Evolutionary conservation across 2,888 invertebrate species (phyloP).

Genomic region (Orthosia gracilis): DNA sequence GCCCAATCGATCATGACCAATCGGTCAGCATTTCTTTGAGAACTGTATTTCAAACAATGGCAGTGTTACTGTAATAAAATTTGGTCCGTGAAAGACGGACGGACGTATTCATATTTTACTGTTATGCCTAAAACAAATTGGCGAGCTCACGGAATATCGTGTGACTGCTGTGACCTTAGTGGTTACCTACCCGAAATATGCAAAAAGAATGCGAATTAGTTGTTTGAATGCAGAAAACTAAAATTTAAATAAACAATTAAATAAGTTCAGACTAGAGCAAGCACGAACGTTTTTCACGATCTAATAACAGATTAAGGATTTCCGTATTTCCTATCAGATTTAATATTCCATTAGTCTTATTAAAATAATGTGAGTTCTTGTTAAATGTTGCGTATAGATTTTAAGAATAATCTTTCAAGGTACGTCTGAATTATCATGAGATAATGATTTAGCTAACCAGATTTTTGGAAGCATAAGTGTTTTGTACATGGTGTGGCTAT

Average conservation of each 20-base stretch:
- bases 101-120: conserved; percentile 76
- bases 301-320: background rate
- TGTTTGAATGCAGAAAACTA: conserved; percentile 5
- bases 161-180: conserved; percentile 74
- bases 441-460: too few species aligned
- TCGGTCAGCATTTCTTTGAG: conserved; percentile 69
- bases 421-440: too few species aligned
- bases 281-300: conserved; percentile 9
- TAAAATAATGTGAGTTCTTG: too few species aligned
- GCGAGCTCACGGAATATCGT: conserved; percentile 75
- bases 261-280: background rate
- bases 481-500: too few species aligned
- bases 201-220: conserved; percentile 18
- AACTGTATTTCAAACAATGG: conserved; percentile 71
- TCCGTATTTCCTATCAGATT: background rate
- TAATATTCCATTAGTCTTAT: background rate
- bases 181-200: conserved; percentile 27
- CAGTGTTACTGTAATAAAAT: conserved; percentile 72
- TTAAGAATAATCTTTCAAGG: too few species aligned
- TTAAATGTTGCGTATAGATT: too few species aligned
- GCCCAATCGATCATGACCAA: conserved; percentile 68
- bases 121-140: conserved; percentile 75
- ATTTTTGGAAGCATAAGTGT: too few species aligned
- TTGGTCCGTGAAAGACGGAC: conserved; percentile 65
- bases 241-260: conserved; percentile 5